Base-by-base conservation (phyloP, 37 sponge, comb jelly and placozoan species). In the Lycopodina hypogea region DNA sequence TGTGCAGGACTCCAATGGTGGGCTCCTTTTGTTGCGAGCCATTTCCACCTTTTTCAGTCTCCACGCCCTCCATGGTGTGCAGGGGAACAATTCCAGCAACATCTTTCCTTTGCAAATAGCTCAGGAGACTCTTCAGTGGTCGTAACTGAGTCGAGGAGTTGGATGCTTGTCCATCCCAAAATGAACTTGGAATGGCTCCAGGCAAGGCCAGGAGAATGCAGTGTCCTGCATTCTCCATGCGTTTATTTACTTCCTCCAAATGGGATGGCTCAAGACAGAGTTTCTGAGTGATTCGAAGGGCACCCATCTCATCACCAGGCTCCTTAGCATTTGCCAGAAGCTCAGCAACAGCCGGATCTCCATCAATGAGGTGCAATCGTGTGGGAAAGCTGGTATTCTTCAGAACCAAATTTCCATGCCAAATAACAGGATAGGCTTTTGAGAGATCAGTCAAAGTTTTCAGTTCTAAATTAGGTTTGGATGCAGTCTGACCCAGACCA, bases 11-110 rank as follows among this genome's bases (percentile, higher is more conserved):
- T 17, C 97, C 97, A 62, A 81, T 78, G 64, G 84, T 81, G 42
- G 65, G 69, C 40, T 75, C 75, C 40, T 48, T 56, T 28, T 29
- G 32, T 33, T 50, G 41, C n/a, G n/a, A n/a, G n/a, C n/a, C n/a
- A n/a, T n/a, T n/a, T 38, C 39, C 56, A 56, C 80, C 23, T 9
- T 35, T 23, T 6, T 32, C 35, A 36, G 21, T 58, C 40, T 24
- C 78, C 6, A 73, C 2, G 26, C 23, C 42, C 51, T 82, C 71
- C 53, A 94, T 40, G 11, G 90, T 81, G 45, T 82, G 72, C 40
- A 94, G 63, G 1, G 90, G 84, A 32, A 95, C 96, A 64, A 97
- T 92, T 42, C 98, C 98, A 35, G 98, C 98, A 26, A 95, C 98
- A 36, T 97, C 93, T 56, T 93, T 93, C 79, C 89, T 90, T 65